These are phyloP conservation scores for Columba guinea DNA, from an alignment of 2,797 vertebrate genomes.

Conservation along the genomic window DNA sequence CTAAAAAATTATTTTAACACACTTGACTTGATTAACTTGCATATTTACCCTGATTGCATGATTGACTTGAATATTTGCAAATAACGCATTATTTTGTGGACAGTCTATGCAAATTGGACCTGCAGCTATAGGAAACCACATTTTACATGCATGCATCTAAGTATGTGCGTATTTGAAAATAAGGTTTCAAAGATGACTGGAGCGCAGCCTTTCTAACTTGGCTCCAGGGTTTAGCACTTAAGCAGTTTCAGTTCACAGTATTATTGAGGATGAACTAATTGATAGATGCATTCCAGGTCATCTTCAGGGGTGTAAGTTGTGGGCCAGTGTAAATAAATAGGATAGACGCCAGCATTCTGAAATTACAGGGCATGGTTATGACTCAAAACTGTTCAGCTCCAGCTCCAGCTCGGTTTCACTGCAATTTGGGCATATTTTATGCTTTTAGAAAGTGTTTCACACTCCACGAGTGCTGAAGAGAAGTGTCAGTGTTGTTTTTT, in stretches of 20 bases:
- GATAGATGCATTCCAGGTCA: not conserved
- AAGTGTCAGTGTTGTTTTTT: not conserved
- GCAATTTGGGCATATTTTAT: not conserved
- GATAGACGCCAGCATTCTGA: not conserved
- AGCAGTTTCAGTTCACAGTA: conserved; percentile 7
- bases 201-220: not conserved
- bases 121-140: not conserved
- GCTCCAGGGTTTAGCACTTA: not conserved
- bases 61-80: conserved; percentile 10
- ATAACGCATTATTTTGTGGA: conserved; percentile 8
- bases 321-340: conserved; percentile 16
- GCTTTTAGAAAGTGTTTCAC: not conserved
- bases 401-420: not conserved
- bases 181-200: not conserved
- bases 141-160: not conserved
- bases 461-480: not conserved
- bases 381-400: not conserved
- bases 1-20: not conserved
- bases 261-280: not conserved
- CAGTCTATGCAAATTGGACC: not conserved
- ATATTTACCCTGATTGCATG: not conserved
- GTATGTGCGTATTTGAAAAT: not conserved
- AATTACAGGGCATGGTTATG: conserved; percentile 20
- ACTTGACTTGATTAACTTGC: not conserved
- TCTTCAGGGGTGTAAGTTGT: not conserved